Percentiles rank a stretch among this genome's conserved stretches.
phyloP scores from a whole-genome alignment of 2,888 invertebrate species.

The Bombyx huttoni region DNA sequence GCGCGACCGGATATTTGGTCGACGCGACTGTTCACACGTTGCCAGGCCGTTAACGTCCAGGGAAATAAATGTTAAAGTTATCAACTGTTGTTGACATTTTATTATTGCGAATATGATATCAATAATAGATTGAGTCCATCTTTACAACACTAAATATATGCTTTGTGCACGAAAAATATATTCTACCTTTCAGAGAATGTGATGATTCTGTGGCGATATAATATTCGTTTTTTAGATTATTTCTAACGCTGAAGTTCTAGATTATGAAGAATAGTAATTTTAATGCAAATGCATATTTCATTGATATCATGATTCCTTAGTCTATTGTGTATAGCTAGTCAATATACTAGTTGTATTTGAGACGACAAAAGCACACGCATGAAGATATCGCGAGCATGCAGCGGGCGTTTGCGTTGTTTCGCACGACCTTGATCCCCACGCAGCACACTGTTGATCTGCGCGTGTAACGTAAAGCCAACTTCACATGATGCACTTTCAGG shows the following conservation, averaged over 20 bases:
- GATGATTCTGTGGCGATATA: no score
- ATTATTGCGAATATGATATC: not conserved
- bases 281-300: no score
- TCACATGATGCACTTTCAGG: slow-evolving; percentile 29
- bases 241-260: no score
- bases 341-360: no score
- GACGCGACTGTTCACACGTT: slow-evolving; percentile 10
- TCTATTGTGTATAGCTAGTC: not conserved
- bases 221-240: no score
- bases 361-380: slow-evolving; percentile 3
- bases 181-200: no score
- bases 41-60: not conserved
- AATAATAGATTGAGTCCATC: not conserved
- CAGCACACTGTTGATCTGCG: slow-evolving; percentile 42
- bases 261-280: no score
- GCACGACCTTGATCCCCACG: slow-evolving; percentile 66
- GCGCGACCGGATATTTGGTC: slow-evolving; percentile 42
- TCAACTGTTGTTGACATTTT: not conserved
- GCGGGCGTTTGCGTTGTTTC: slow-evolving; percentile 38
- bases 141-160: not conserved
- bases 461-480: slow-evolving; percentile 48
- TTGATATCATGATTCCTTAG: not conserved
- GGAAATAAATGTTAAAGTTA: not conserved
- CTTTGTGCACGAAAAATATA: no score
- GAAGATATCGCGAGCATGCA: slow-evolving; percentile 17